Evolutionary conservation across 2,797 vertebrate species (phyloP), one percentile per base, ranked within the genome.

Genomic region (Anas bahamensis): DNA sequence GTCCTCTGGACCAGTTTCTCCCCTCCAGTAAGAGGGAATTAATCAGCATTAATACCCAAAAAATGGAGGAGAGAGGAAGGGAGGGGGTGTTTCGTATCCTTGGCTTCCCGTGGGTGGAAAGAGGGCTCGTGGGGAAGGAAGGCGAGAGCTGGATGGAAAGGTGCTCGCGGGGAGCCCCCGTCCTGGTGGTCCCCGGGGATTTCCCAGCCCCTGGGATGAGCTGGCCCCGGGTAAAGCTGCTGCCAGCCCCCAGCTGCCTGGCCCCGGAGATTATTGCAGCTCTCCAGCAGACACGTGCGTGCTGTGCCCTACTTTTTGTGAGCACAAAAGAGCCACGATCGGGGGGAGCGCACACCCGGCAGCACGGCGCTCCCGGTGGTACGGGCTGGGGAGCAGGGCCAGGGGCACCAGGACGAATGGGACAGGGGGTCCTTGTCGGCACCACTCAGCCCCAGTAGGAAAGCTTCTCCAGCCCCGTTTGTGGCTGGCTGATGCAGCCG

Each of bases 231-330:
- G 23, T 1, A 17, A 44, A 44, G 42, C 42, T 18, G 42, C 42
- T 10, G 5, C 42, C 42, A 44, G 42, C 42, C 42, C 42, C 42
- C 42, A 46, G 37, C 37, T 39, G 37, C 37, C 37, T 3, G 44
- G 44, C 44, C 44, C 44, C 44, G 10, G 44, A 68, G 95, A 94
- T 95, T 93, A 95, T 7, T 26, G 86, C 14, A 88, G 91, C 91
- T 89, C 52, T 61, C 91, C 85, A 89, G 88, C 85, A 83, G 91
- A 17, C 93, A 86, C 59, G 88, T 94, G 94, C 73, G 28, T 26
- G 76, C 93, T 23, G 83, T 89, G 95, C 28, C 95, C 95, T 91
- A 96, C 69, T 91, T 96, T 94, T 66, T 41, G 88, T 85, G 76
- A 93, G 76, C 33, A 10, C 3, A 39, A 52, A 37, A n/a, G 48